Evolutionary conservation across 2,113 vertebrate genomes (phyloP), one percentile per base, ranked within the genome.

Genomic region (Protomyctophum bolini): DNA sequence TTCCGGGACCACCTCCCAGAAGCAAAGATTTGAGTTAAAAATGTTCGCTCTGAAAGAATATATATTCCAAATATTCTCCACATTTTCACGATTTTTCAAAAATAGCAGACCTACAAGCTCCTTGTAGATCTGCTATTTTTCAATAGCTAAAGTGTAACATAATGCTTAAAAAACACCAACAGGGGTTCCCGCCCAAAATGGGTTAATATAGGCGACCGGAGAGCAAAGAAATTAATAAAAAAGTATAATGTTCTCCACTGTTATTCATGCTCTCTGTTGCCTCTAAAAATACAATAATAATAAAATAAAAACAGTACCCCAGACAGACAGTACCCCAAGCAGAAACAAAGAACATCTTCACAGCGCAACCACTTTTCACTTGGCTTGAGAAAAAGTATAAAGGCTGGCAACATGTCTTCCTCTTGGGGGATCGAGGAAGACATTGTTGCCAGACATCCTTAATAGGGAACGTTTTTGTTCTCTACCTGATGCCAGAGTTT

Each of bases 131-230:
- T n/a, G n/a, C n/a, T n/a, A n/a, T n/a, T n/a, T n/a, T n/a, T n/a
- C n/a, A n/a, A n/a, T n/a, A n/a, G n/a, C n/a, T n/a, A n/a, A n/a
- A n/a, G n/a, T n/a, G n/a, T n/a, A n/a, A n/a, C n/a, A n/a, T n/a
- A n/a, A n/a, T n/a, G n/a, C n/a, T n/a, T n/a, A n/a, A n/a, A n/a
- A n/a, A n/a, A n/a, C n/a, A n/a, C n/a, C n/a, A n/a, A n/a, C n/a
- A n/a, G n/a, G n/a, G n/a, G n/a, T n/a, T n/a, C n/a, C n/a, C n/a
- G n/a, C n/a, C n/a, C n/a, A n/a, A n/a, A n/a, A n/a, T n/a, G n/a
- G n/a, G n/a, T n/a, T n/a, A n/a, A n/a, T n/a, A n/a, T 21, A 85
- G 76, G 81, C 72, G 76, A 59, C 61, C 70, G 71, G 76, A 83
- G 72, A 81, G 72, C 21, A 21, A 21, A n/a, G n/a, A n/a, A n/a